Evolutionary conservation across 2,888 invertebrate genomes (phyloP).

Genomic region (Plusia festucae): DNA sequence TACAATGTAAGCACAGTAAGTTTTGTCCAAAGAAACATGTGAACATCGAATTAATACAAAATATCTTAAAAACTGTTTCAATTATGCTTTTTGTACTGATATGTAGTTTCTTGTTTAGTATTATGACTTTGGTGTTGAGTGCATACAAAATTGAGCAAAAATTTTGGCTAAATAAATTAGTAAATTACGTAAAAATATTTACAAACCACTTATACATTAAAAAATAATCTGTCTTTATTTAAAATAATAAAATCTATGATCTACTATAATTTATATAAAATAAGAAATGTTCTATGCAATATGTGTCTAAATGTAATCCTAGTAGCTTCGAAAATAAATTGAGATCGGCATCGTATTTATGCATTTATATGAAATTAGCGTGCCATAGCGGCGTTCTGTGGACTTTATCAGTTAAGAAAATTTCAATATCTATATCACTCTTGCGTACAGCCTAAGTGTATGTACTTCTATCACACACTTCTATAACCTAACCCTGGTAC

Average conservation of each 20-base stretch:
- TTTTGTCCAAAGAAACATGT: slow-evolving; percentile 13
- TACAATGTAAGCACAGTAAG: slow-evolving; percentile 6
- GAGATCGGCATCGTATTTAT: slow-evolving; percentile 84
- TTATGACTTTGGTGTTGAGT: slow-evolving; percentile 89
- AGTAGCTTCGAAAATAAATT: slow-evolving; percentile 87
- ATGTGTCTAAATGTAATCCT: slow-evolving; percentile 77
- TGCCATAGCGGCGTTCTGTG: slow-evolving; percentile 49
- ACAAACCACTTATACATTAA: slow-evolving; percentile 73
- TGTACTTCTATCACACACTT: slow-evolving; percentile 18
- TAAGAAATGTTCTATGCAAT: slow-evolving; percentile 74
- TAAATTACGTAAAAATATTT: slow-evolving; percentile 77
- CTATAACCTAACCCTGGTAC: slow-evolving; percentile 14
- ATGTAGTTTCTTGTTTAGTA: slow-evolving; percentile 81
- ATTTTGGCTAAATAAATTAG: slow-evolving; percentile 88
- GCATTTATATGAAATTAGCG: slow-evolving; percentile 64
- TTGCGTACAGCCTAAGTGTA: slow-evolving; percentile 30
- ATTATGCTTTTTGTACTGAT: slow-evolving; percentile 88
- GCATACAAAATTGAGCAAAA: slow-evolving; percentile 88
- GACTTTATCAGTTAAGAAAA: slow-evolving; percentile 26
- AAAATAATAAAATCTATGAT: slow-evolving; percentile 76
- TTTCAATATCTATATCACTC: slow-evolving; percentile 36
- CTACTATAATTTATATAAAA: slow-evolving; percentile 75
- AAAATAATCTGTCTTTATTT: slow-evolving; percentile 86
- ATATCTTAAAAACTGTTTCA: slow-evolving; percentile 54
- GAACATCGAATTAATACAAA: slow-evolving; percentile 29